Evolutionary conservation across 1,140 invertebrate genomes (phyloP).

Genomic region (Ganaspis sp.): DNA sequence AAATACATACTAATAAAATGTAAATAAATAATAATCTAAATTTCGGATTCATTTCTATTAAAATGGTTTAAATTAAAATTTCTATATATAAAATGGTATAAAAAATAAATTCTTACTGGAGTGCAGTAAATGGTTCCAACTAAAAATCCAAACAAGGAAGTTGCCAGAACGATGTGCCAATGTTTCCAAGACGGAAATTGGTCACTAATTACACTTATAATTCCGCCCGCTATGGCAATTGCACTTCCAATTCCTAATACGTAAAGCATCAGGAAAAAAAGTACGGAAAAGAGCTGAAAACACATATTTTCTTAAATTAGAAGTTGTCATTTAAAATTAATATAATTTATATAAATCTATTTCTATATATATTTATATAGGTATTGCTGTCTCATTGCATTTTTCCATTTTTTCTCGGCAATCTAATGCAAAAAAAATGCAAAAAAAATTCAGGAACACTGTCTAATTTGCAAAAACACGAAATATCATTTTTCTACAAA

Average conservation of each 20-base stretch:
- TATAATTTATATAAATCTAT: too few species aligned
- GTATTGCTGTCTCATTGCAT: too few species aligned
- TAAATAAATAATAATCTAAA: too few species aligned
- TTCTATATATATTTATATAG: too few species aligned
- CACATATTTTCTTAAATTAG: slow-evolving; percentile 19
- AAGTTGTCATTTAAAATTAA: too few species aligned
- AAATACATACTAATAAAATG: too few species aligned
- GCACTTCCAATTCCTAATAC: slow-evolving; percentile 88
- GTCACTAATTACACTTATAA: slow-evolving; percentile 86
- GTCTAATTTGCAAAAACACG: too few species aligned
- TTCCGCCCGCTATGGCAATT: slow-evolving; percentile 81
- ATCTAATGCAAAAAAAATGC: too few species aligned
- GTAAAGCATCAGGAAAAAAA: slow-evolving; percentile 94
- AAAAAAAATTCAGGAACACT: too few species aligned
- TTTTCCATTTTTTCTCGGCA: too few species aligned
- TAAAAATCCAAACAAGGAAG: slow-evolving; percentile 81
- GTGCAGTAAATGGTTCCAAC: slow-evolving; percentile 86
- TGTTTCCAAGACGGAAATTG: slow-evolving; percentile 81
- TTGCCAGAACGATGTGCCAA: slow-evolving; percentile 79
- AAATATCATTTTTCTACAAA: too few species aligned
- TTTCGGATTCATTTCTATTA: slow-evolving; percentile 18
- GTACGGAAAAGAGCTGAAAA: slow-evolving; percentile 86
- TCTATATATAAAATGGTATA: slow-evolving; percentile 32
- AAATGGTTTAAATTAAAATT: slow-evolving; percentile 29
- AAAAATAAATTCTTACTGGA: slow-evolving; percentile 78